Evolutionary conservation across 2,113 vertebrate species (phyloP), one percentile per base, ranked within the genome.

Genomic region (Emydura subglobosa): DNA sequence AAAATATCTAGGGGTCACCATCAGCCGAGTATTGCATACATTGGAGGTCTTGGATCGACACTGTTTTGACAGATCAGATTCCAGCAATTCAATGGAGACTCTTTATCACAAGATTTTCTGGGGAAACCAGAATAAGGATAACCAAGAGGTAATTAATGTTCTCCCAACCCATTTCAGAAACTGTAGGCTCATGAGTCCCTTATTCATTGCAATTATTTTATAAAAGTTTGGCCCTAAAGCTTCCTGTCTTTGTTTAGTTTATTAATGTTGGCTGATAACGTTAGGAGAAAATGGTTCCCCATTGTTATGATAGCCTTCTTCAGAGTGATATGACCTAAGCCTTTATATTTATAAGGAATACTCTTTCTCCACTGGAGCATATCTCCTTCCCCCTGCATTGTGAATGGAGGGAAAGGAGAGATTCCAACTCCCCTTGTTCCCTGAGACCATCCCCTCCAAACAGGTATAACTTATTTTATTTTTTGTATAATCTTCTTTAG

Each of bases 71-170:
- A 97, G 98, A 94, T 98, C 97, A 3, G 98, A 99, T 85, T 98
- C 98, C 90, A 98, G 98, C 97, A 99, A 98, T 88, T 99, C 98
- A 4, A 98, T 98, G 96, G 98, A 98, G 91, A 98, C 98, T 0
- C 98, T 98, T 87, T 98, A 98, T 85, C 98, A 98, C 86, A 98
- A 98, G 95, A 98, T 98, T 85, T 98, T 98, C 95, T 98, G 98
- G 97, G 92, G 95, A 86, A 98, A 98, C 90, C 98, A 98, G 94
- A 98, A 97, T 93, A 98, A 98, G 94, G 98, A 98, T 39, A 98
- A 85, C 87, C 98, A 98, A 89, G 98, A 99, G 98, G 98, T 98
- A 98, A 95, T 84, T 68, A 47, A 54, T 93, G 8, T 19, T 9
- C 29, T 59, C n/a, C 80, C 29, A 17, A 50, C 27, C 91, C 9